Base-by-base conservation (phyloP, 2,797 vertebrate genomes). In the Sylvilagus floridanus region DNA sequence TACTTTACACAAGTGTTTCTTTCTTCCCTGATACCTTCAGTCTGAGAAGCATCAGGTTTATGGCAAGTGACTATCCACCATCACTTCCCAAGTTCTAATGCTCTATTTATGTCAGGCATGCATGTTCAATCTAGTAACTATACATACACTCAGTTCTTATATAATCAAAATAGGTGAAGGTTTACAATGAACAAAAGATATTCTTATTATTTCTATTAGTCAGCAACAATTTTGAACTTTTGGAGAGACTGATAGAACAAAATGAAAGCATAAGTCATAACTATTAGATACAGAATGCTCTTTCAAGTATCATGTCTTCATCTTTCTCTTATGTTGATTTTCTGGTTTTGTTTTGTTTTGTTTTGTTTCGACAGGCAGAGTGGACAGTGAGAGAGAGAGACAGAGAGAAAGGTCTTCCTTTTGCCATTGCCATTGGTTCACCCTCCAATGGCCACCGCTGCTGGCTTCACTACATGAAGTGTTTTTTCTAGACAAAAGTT, bases 221-320 rank as follows among this genome's bases (percentile, higher is more conserved):
- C 12, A 69, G 26, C 84, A 93, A 14, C 26, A 93, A 93, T 50
- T 75, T 1, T 21, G 50, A 66, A 79, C 24, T 72, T 81, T 68
- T 88, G 57, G 11, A 93, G 30, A 84, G 89, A 86, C 2, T 42
- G 22, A 84, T 62, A 57, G 5, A 69, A 54, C 35, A 82, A 96
- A 94, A 84, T 78, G 42, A 93, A 50, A 81, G 52, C 60, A 81
- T 88, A 68, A 81, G 78, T 82, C 26, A 16, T 79, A 88, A 63
- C 37, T 88, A 19, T 75, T 73, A 90, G 8, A 12, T 60, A 68
- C 1, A 90, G 10, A 86, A 76, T 84, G 13, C 77, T 86, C 57
- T 93, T 81, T 84, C 21, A 69, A 68, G 12, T 79, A 72, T 7
- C 19, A 35, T 82, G 19, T 87, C 9, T 91, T 66, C 2, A 69